Evolutionary conservation across 2,113 vertebrate species (phyloP), one percentile per base, ranked within the genome.

Genomic region (Telmatochromis sp.): DNA sequence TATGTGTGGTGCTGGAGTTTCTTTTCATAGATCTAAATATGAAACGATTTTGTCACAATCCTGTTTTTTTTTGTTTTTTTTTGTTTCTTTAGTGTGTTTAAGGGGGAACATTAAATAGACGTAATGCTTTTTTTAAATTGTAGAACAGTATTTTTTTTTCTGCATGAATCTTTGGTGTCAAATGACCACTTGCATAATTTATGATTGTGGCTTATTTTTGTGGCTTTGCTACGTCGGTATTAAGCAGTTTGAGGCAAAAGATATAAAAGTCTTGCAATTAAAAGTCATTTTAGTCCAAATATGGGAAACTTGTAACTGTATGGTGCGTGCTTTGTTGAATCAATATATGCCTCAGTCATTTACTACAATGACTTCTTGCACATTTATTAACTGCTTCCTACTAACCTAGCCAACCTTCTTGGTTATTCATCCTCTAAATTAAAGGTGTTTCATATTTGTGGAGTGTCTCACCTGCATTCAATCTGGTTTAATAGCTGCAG

Each of bases 81-180:
- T 31, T 31, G 33, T 23, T 49, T 49, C 70, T 49, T 49, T 12
- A 49, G 23, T 19, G 42, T 78, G 42, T 49, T 78, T 78, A 28
- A 19, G 70, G 42, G 42, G 42, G 15, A 83, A 73, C 21, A 60
- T 13, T 28, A 19, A 81, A 9, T 45, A 11, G 31, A 58, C 17
- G 51, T 83, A 58, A 21, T 83, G n/a, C 26, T 31, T 60, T 57
- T 42, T 78, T 65, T 0, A 3, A 63, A 65, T n/a, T 68, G 33
- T 37, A 5, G 11, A 37, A 68, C 60, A 68, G 10, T 7, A 70
- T 63, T 35, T 84, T 58, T 15, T 17, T 78, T 45, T 80, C 58
- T 93, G 93, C 92, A 93, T 94, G 93, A 45, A 55, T 45, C 28
- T 83, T 83, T 91, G 42, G 23, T 84, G 84, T 91, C 8, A 57